Percentiles rank a stretch among this genome's conserved stretches.
Conservation (phyloP, 2,797 vertebrate genomes). For the Octomys mimax region DNA sequence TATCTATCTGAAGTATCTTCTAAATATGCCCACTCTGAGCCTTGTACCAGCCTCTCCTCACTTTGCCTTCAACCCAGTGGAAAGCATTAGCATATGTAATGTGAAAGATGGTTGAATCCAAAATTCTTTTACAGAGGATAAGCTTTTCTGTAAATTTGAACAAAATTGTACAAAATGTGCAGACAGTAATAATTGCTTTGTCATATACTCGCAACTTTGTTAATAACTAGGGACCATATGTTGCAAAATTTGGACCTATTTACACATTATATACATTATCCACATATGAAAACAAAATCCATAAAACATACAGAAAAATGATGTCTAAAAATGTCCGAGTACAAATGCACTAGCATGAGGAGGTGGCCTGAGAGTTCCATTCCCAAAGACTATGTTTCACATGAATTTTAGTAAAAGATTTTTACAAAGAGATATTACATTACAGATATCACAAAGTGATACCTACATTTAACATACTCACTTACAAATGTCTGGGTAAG, state of each 20-base stretch:
- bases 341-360: not conserved
- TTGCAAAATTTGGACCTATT: conserved; percentile 19
- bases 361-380: not conserved
- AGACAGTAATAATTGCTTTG: conserved; percentile 30
- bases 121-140: not conserved
- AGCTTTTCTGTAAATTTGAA: not conserved
- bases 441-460: conserved; percentile 31
- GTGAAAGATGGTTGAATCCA: not conserved
- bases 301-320: not conserved
- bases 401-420: not conserved
- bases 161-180: conserved; percentile 47
- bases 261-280: conserved; percentile 49
- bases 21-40: conserved; percentile 21
- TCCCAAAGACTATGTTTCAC: not conserved
- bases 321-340: not conserved
- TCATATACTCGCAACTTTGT: not conserved
- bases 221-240: conserved; percentile 62
- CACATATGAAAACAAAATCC: conserved; percentile 52
- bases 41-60: not conserved
- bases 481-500: conserved; percentile 20
- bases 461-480: conserved; percentile 55
- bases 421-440: conserved; percentile 56
- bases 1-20: conserved; percentile 57
- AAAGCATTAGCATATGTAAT: not conserved
- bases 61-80: conserved; percentile 2